Conservation (phyloP, 2,113 vertebrate genomes). For the Pterocles gutturalis region DNA sequence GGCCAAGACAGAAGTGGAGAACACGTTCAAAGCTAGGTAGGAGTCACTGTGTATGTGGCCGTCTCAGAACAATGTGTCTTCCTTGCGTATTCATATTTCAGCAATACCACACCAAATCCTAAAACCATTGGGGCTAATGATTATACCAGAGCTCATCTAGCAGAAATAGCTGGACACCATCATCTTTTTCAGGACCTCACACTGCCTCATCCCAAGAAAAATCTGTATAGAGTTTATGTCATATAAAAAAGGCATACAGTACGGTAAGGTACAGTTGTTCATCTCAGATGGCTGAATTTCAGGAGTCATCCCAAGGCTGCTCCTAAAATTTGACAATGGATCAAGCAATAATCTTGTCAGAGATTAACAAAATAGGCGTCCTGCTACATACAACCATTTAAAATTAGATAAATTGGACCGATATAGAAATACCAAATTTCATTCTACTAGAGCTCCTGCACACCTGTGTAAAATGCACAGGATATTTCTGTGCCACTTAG, state of each 20-base stretch:
- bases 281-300: neutral
- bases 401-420: neutral
- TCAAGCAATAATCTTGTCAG: neutral
- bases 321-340: neutral
- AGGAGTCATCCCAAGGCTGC: neutral
- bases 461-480: neutral
- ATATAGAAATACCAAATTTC: neutral
- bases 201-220: neutral
- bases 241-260: neutral
- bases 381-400: neutral
- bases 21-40: neutral
- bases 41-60: neutral
- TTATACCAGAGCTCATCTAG: neutral
- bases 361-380: neutral
- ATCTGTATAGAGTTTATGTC: neutral
- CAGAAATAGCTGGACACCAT: neutral
- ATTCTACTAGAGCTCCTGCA: neutral
- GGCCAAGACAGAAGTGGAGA: neutral
- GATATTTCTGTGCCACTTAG: neutral
- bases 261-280: neutral
- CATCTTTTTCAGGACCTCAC: neutral
- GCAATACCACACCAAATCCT: neutral
- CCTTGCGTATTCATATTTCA: neutral
- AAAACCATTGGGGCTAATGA: neutral
- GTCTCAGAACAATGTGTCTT: neutral